Conservation (phyloP, 2,113 vertebrate genomes). For the Bufo bufo region DNA sequence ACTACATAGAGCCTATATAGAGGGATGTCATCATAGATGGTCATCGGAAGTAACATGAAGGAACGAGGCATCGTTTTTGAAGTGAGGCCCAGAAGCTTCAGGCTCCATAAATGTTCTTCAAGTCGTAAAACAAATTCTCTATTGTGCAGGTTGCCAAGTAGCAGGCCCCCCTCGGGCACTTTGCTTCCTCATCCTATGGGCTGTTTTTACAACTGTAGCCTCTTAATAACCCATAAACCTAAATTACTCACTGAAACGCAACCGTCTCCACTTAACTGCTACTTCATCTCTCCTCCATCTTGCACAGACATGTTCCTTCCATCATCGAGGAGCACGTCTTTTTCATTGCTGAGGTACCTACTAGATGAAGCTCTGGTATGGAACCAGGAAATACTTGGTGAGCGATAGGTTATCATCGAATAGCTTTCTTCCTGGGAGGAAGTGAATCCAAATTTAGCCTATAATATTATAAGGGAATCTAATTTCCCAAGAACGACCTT, state of each 20-base stretch:
- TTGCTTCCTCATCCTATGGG: not conserved
- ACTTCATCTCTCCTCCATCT: not conserved
- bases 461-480: no score
- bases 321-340: not conserved
- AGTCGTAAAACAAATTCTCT: not conserved
- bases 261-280: not conserved
- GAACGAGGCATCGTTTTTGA: not conserved
- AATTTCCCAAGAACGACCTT: no score
- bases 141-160: not conserved
- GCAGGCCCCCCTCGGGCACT: not conserved
- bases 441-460: no score
- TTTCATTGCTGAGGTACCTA: not conserved
- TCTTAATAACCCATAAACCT: conserved; percentile 6
- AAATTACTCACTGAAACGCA: conserved; percentile 8
- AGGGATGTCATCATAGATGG: not conserved
- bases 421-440: no score
- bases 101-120: not conserved
- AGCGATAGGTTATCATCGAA: no score
- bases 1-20: not conserved
- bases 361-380: not conserved
- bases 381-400: no score
- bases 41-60: not conserved
- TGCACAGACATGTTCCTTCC: not conserved
- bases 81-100: not conserved
- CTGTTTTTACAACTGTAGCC: conserved; percentile 26